Percentiles rank a stretch among this genome's conserved stretches.
phyloP scores from a whole-genome alignment of 1,140 invertebrate species.

The Pseudoatta argentina region DNA sequence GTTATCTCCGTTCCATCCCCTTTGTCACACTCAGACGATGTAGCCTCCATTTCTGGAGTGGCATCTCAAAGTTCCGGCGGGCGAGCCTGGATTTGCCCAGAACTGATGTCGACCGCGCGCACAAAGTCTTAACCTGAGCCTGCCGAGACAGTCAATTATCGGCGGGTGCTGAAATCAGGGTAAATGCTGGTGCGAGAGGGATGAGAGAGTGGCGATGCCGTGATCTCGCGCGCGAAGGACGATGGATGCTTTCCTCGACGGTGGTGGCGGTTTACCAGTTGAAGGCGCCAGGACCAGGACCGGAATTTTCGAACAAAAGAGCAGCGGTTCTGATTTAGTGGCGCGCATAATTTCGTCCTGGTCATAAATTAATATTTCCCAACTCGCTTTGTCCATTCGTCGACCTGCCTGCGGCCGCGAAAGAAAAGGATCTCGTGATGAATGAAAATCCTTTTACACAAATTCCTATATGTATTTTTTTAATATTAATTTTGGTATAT shows the following conservation, averaged over 20 bases:
- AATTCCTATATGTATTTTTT: constrained; percentile 20
- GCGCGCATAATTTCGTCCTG: constrained; percentile 66
- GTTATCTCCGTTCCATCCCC: background rate
- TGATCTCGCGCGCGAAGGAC: constrained; percentile 43
- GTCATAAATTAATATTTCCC: constrained; percentile 72
- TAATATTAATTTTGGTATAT: background rate
- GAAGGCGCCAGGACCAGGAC: constrained; percentile 47
- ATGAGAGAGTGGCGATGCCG: background rate
- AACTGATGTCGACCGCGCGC: constrained; percentile 23
- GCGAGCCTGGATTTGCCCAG: constrained; percentile 2
- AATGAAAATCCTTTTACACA: constrained; percentile 63
- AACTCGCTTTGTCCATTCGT: constrained; percentile 60
- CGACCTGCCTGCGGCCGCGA: constrained; percentile 13
- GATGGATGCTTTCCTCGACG: constrained; percentile 59
- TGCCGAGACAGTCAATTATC: constrained; percentile 56
- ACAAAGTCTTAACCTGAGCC: constrained; percentile 46
- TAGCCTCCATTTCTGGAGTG: constrained; percentile 17
- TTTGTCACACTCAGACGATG: constrained; percentile 4
- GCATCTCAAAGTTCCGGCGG: constrained; percentile 29
- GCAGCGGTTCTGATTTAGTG: constrained; percentile 60
- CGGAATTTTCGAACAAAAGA: constrained; percentile 63
- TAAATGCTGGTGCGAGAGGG: constrained; percentile 11
- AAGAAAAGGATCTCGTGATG: constrained; percentile 67
- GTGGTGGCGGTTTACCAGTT: constrained; percentile 43
- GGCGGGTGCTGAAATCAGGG: constrained; percentile 47